Evolutionary conservation across 2,113 vertebrate species (phyloP).

Genomic region (Perognathus longimembris): DNA sequence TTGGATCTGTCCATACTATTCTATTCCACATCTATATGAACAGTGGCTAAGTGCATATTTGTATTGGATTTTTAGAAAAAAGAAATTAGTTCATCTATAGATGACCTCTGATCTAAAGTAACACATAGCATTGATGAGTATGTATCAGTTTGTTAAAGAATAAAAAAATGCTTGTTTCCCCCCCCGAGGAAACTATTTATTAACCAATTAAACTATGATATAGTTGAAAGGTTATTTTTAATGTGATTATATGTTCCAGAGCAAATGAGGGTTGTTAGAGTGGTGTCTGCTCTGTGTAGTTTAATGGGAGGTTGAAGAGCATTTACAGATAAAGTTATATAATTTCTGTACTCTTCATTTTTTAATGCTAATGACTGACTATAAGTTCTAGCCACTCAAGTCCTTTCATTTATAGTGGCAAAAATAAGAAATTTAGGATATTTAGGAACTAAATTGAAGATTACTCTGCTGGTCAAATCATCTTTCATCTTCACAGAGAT

Average conservation of each 20-base stretch:
- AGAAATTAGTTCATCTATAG: neutral
- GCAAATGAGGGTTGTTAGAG: neutral
- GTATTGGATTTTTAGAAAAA: neutral
- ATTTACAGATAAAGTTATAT: constrained; percentile 42
- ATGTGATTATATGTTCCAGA: constrained; percentile 48
- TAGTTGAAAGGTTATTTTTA: constrained; percentile 50
- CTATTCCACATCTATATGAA: neutral
- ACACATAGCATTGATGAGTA: neutral
- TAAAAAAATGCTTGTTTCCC: constrained; percentile 4
- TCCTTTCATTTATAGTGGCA: constrained; percentile 17
- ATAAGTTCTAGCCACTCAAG: neutral
- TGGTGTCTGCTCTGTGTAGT: neutral
- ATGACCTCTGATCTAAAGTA: constrained; percentile 27
- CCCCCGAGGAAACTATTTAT: constrained; percentile 31
- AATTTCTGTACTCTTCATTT: neutral
- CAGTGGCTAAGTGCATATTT: neutral
- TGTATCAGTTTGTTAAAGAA: constrained; percentile 15
- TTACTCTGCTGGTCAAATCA: neutral
- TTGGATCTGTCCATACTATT: neutral
- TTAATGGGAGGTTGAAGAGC: constrained; percentile 9
- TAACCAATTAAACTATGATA: constrained; percentile 45
- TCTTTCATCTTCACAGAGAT: neutral
- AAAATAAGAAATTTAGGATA: neutral
- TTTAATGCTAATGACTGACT: neutral
- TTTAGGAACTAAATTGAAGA: constrained; percentile 4